phyloP scores from a whole-genome alignment of 2,888 invertebrate genomes.

The Stenotaenia linearis region DNA sequence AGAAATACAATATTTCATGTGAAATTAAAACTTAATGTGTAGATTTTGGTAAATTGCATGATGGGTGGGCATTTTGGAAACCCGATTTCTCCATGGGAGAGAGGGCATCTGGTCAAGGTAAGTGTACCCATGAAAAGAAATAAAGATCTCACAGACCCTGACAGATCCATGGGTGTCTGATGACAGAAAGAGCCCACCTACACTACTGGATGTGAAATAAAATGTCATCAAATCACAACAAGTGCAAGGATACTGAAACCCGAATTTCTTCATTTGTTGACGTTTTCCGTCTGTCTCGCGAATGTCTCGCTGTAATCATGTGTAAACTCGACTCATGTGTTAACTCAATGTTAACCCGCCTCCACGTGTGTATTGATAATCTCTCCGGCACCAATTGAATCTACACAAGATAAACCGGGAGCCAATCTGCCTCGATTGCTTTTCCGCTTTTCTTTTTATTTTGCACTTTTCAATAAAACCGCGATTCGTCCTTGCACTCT shows the following conservation, averaged over 20 bases:
- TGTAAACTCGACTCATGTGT: background rate
- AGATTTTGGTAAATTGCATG: background rate
- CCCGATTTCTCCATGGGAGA: background rate
- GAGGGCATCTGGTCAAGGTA: slow-evolving; percentile 12
- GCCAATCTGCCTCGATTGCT: background rate
- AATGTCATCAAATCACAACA: background rate
- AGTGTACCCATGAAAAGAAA: slow-evolving; percentile 10
- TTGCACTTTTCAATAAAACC: background rate
- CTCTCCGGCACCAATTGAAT: slow-evolving; percentile 5
- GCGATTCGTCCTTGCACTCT: background rate
- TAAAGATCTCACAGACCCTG: slow-evolving; percentile 2
- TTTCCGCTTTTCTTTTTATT: background rate
- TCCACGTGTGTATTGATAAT: background rate
- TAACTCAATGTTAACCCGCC: background rate
- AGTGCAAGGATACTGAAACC: background rate
- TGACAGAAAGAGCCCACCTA: slow-evolving; percentile 8
- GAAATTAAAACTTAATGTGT: too few species aligned
- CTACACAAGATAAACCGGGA: background rate
- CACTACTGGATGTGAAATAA: too few species aligned
- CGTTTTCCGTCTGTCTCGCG: too few species aligned
- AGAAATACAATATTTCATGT: background rate
- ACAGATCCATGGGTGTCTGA: slow-evolving; percentile 15
- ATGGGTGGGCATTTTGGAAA: slow-evolving; percentile 11
- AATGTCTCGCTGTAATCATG: too few species aligned
- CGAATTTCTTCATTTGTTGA: background rate